Evolutionary conservation across 1,140 invertebrate species (phyloP).

Genomic region (Drosophila watanabei): DNA sequence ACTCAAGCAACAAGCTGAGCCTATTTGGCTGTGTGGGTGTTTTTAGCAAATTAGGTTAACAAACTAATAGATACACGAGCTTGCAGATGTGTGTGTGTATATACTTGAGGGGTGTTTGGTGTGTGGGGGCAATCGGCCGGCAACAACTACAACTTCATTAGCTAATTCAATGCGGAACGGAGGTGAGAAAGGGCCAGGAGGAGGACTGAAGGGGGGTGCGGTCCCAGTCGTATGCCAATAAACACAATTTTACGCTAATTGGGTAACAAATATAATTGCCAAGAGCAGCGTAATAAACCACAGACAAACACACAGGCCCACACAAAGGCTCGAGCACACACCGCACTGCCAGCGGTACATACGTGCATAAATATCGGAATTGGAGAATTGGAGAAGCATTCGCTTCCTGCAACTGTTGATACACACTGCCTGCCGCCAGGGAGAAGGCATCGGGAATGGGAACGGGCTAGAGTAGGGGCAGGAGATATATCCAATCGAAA

Average conservation of each 20-base stretch:
- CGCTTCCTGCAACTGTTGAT: slow-evolving; percentile 48
- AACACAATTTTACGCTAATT: slow-evolving; percentile 85
- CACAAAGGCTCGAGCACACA: slow-evolving; percentile 15
- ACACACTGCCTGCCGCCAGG: not conserved
- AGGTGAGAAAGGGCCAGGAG: slow-evolving; percentile 9
- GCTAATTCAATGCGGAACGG: slow-evolving; percentile 68
- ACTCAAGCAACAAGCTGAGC: slow-evolving; percentile 38
- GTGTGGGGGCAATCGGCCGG: slow-evolving; percentile 19
- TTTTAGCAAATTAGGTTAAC: slow-evolving; percentile 79
- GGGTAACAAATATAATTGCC: slow-evolving; percentile 84
- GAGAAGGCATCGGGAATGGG: not conserved
- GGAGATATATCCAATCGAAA: slow-evolving; percentile 48
- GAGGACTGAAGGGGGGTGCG: slow-evolving; percentile 3
- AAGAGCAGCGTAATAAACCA: slow-evolving; percentile 84
- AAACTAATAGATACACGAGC: slow-evolving; percentile 71
- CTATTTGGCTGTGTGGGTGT: slow-evolving; percentile 36
- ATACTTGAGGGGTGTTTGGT: slow-evolving; percentile 4
- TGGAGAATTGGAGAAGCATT: slow-evolving; percentile 50
- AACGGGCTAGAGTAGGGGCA: not conserved
- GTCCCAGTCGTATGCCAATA: slow-evolving; percentile 70
- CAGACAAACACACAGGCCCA: slow-evolving; percentile 61
- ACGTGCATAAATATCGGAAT: slow-evolving; percentile 58
- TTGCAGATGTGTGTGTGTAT: slow-evolving; percentile 24
- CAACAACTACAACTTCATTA: slow-evolving; percentile 78
- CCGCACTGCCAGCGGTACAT: slow-evolving; percentile 14